Conservation (phyloP, 2,113 vertebrate genomes). For the Centropus unirufus region DNA sequence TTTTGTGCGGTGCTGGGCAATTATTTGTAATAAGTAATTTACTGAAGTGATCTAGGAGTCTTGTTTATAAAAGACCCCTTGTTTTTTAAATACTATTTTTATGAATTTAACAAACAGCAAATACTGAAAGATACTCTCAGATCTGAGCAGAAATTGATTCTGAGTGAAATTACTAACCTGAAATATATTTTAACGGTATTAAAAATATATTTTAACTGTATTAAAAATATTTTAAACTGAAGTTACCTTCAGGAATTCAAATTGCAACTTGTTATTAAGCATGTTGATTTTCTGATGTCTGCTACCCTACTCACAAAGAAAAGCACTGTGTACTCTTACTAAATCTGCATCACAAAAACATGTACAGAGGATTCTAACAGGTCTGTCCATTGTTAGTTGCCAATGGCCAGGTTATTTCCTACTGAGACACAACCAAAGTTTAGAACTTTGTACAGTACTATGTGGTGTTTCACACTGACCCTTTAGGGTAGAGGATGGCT, state of each 20-base stretch:
- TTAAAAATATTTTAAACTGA: not conserved
- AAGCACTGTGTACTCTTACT: not conserved
- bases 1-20: not conserved
- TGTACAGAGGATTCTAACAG: not conserved
- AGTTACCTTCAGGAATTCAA: not conserved
- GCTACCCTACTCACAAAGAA: not conserved
- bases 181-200: not conserved
- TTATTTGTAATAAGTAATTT: not conserved
- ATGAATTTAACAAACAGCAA: not conserved
- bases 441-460: not conserved
- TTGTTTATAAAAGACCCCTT: not conserved
- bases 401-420: not conserved
- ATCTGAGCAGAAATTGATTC: not conserved
- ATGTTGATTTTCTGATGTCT: not conserved
- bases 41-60: not conserved
- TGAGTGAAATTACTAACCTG: not conserved
- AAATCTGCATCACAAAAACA: not conserved
- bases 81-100: not conserved
- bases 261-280: not conserved
- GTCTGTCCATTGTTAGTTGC: not conserved
- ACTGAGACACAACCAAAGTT: not conserved
- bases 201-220: not conserved
- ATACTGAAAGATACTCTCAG: not conserved
- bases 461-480: not conserved
- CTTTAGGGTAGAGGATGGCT: not conserved